Conservation (phyloP, 2,888 invertebrate genomes). For the Cetonia aurata region DNA sequence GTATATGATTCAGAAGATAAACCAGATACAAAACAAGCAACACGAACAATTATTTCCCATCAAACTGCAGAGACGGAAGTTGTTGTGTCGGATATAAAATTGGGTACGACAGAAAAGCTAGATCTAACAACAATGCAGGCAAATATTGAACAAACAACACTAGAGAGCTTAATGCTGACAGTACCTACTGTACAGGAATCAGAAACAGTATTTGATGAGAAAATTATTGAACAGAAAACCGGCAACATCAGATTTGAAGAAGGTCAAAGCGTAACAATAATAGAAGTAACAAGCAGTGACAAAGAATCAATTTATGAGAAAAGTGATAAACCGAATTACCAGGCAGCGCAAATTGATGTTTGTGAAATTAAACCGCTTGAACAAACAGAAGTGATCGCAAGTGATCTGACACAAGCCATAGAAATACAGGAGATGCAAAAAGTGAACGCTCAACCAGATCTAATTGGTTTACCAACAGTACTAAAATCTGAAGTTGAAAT, state of each 20-base stretch:
- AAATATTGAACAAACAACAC: constrained; percentile 65
- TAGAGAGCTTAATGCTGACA: constrained; percentile 66
- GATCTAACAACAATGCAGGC: constrained; percentile 65
- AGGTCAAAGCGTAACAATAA: constrained; percentile 66
- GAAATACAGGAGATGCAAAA: constrained; percentile 58
- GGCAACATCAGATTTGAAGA: constrained; percentile 66
- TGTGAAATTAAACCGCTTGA: constrained; percentile 67
- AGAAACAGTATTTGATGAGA: constrained; percentile 64
- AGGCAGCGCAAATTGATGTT: constrained; percentile 62
- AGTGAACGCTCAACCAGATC: constrained; percentile 61
- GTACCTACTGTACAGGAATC: constrained; percentile 64
- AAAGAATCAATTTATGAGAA: constrained; percentile 62
- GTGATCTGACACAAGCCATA: constrained; percentile 63
- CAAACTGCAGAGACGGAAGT: constrained; percentile 67
- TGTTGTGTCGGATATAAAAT: constrained; percentile 61
- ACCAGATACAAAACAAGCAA: constrained; percentile 63
- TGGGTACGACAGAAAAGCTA: constrained; percentile 54
- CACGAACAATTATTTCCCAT: constrained; percentile 58
- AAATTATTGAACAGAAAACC: constrained; percentile 62
- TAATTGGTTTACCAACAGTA: constrained; percentile 63
- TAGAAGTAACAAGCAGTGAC: constrained; percentile 69
- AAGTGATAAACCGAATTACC: constrained; percentile 59
- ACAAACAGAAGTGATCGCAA: constrained; percentile 67
- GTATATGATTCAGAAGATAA: constrained; percentile 55
- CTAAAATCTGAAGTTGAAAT: constrained; percentile 66